Percentiles rank a stretch among this genome's conserved stretches.
Evolutionary conservation across 2,113 vertebrate genomes (phyloP).

Genomic region (Zosterops borbonicus): DNA sequence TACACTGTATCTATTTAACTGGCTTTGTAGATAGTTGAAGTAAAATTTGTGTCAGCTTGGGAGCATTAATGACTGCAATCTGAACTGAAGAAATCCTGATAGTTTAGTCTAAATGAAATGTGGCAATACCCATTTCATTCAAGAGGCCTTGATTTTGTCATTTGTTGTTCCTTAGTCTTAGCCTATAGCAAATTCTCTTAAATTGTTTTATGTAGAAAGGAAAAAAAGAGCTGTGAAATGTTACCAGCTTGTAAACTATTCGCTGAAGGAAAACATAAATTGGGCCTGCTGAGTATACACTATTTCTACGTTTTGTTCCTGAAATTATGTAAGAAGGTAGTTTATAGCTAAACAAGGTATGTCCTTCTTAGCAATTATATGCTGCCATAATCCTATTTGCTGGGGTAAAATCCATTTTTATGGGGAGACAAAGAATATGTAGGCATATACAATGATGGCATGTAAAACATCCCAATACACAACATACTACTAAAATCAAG

Average conservation of each 20-base stretch:
- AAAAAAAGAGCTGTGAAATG: neutral
- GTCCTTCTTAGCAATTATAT: neutral
- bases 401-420: conserved; percentile 19
- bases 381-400: conserved; percentile 8
- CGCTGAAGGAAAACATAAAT: conserved; percentile 30
- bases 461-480: neutral
- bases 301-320: conserved; percentile 3
- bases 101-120: neutral
- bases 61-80: neutral
- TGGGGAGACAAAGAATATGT: neutral
- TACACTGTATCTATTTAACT: neutral
- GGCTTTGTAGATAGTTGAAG: neutral
- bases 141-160: neutral
- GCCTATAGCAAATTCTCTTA: neutral
- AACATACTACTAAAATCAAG: neutral
- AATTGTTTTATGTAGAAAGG: neutral
- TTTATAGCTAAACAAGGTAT: conserved; percentile 15
- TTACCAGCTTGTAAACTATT: neutral
- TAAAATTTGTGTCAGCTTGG: neutral
- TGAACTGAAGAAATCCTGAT: neutral
- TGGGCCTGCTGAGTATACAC: neutral
- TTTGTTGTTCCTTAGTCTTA: neutral
- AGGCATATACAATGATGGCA: neutral
- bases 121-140: neutral
- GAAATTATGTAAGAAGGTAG: conserved; percentile 15